phyloP scores from a whole-genome alignment of 2,888 invertebrate species.

The Pedicia rivosa region DNA sequence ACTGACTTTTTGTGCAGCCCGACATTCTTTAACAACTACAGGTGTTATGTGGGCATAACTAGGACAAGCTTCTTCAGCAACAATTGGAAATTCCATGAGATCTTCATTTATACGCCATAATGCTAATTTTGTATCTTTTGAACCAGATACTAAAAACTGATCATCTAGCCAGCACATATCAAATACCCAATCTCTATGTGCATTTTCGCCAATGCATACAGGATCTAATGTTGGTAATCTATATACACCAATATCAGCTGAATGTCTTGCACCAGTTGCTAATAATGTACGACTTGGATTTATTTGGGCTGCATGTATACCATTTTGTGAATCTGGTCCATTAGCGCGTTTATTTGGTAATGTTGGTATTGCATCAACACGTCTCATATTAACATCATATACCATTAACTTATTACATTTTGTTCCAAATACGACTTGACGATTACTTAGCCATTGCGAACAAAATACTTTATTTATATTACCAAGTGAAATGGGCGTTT shows the following conservation, averaged over 20 bases:
- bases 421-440: slow-evolving; percentile 91
- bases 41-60: slow-evolving; percentile 43
- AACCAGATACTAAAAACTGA: slow-evolving; percentile 85
- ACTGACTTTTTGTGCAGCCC: slow-evolving; percentile 54
- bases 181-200: slow-evolving; percentile 82
- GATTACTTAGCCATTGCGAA: slow-evolving; percentile 88
- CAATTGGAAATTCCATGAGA: slow-evolving; percentile 23
- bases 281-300: slow-evolving; percentile 83
- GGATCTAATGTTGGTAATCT: slow-evolving; percentile 87
- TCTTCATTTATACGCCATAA: slow-evolving; percentile 65
- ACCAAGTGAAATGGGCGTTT: slow-evolving; percentile 65
- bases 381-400: slow-evolving; percentile 74
- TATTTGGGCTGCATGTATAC: slow-evolving; percentile 85
- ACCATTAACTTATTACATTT: slow-evolving; percentile 96
- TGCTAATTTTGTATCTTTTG: slow-evolving; percentile 79
- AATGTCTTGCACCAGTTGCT: slow-evolving; percentile 83
- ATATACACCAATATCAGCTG: slow-evolving; percentile 79
- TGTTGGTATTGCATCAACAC: slow-evolving; percentile 79
- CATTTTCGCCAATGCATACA: slow-evolving; percentile 78
- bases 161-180: slow-evolving; percentile 96
- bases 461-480: slow-evolving; percentile 90
- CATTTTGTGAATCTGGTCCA: slow-evolving; percentile 48
- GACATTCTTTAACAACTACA: slow-evolving; percentile 58
- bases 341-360: slow-evolving; percentile 43
- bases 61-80: slow-evolving; percentile 26